phyloP scores from a whole-genome alignment of 1,140 invertebrate genomes.

The Monomorium pharaonis region DNA sequence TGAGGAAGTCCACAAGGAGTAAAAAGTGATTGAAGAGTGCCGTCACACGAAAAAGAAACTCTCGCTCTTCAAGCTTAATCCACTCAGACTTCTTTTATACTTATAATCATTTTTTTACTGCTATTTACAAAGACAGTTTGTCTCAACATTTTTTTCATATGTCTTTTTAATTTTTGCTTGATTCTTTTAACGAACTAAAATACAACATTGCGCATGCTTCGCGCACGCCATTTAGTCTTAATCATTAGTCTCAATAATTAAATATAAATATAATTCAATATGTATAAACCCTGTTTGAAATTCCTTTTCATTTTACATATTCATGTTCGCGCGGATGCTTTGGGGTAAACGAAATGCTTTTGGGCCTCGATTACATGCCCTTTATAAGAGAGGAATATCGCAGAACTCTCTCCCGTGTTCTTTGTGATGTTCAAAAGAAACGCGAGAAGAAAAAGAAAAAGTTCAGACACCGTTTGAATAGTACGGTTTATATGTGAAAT shows the following conservation, averaged over 20 bases:
- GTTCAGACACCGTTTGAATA: background rate
- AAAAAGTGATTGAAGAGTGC: constrained; percentile 52
- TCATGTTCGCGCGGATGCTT: no score
- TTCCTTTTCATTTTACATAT: no score
- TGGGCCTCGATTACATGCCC: no score
- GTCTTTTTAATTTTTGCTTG: background rate
- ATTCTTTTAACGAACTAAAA: no score
- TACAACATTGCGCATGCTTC: no score
- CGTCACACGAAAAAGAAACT: constrained; percentile 40
- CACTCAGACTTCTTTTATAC: constrained; percentile 25
- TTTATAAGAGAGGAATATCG: no score
- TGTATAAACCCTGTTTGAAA: no score
- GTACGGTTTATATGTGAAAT: background rate
- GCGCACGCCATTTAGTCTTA: no score
- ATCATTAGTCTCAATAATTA: no score
- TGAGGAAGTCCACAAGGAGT: constrained; percentile 19
- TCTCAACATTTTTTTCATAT: background rate
- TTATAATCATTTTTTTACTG: constrained; percentile 10
- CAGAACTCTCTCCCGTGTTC: background rate
- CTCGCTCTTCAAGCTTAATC: constrained; percentile 24
- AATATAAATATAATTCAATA: no score
- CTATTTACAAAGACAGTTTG: background rate
- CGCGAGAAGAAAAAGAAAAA: background rate
- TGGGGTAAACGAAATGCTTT: no score
- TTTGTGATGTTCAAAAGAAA: background rate